These are phyloP conservation scores for Sebastes matsubarae DNA, from an alignment of 2,797 vertebrate genomes.

Conservation along the genomic window DNA sequence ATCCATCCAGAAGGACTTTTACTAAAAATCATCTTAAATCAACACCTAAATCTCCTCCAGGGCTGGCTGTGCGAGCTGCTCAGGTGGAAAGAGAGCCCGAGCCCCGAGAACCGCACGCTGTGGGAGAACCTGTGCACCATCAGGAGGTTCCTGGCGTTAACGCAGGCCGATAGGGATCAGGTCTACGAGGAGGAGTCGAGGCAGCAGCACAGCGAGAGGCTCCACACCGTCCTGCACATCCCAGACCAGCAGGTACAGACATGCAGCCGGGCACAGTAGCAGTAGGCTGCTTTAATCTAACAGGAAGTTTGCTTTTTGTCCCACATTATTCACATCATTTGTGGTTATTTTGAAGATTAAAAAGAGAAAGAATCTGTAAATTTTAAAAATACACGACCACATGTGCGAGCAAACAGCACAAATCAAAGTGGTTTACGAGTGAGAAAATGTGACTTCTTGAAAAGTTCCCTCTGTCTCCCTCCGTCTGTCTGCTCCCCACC, in stretches of 20 bases:
- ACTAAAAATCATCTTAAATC: not conserved
- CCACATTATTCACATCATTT: not conserved
- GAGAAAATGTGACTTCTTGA: constrained; percentile 11
- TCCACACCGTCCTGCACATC: constrained; percentile 87
- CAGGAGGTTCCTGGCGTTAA: constrained; percentile 87
- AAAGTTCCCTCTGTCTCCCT: constrained; percentile 13
- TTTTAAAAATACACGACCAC: constrained; percentile 15
- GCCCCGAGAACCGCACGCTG: constrained; percentile 94
- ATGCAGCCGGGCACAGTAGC: not conserved
- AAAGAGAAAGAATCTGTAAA: not conserved
- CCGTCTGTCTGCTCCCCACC: constrained; percentile 32
- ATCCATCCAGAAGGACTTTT: no score
- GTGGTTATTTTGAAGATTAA: not conserved
- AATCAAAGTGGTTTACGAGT: constrained; percentile 26
- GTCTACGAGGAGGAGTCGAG: constrained; percentile 91
- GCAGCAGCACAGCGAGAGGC: constrained; percentile 89
- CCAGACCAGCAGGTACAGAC: constrained; percentile 70
- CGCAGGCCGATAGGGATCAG: constrained; percentile 77
- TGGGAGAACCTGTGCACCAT: constrained; percentile 98
- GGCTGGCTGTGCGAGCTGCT: constrained; percentile 97
- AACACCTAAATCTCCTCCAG: constrained; percentile 65
- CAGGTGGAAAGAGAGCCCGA: constrained; percentile 96
- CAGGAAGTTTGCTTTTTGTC: not conserved
- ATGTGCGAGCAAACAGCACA: not conserved
- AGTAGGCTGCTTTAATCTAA: not conserved